Evolutionary conservation across 2,888 invertebrate genomes (phyloP).

Genomic region (Himalopsyche japonica): DNA sequence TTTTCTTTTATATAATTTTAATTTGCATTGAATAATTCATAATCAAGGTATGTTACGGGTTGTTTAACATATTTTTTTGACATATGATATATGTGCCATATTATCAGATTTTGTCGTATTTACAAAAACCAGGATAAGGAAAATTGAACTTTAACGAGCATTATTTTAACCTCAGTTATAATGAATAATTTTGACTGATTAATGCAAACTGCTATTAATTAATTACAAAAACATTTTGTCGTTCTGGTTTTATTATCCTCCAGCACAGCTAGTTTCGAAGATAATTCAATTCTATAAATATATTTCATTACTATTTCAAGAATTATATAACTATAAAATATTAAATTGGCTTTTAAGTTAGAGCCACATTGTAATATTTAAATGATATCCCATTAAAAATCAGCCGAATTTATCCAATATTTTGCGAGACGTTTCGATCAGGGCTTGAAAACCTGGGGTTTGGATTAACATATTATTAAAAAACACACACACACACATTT

Average conservation of each 20-base stretch:
- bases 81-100: neutral
- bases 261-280: neutral
- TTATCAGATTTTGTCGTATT: neutral
- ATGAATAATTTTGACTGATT: neutral
- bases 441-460: too few species aligned
- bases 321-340: neutral
- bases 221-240: neutral
- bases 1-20: neutral
- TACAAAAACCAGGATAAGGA: neutral
- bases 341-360: too few species aligned
- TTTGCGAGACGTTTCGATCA: too few species aligned
- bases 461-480: too few species aligned
- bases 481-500: too few species aligned
- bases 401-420: too few species aligned
- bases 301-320: neutral
- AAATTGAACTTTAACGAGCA: neutral
- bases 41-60: neutral
- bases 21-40: neutral
- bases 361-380: too few species aligned
- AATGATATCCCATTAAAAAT: too few species aligned
- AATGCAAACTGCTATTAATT: neutral
- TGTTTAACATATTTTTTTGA: neutral
- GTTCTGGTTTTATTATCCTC: neutral
- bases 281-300: neutral
- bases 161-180: neutral